Base-by-base conservation (phyloP, 2,888 invertebrate genomes). In the Linnaemya vulpina region DNA sequence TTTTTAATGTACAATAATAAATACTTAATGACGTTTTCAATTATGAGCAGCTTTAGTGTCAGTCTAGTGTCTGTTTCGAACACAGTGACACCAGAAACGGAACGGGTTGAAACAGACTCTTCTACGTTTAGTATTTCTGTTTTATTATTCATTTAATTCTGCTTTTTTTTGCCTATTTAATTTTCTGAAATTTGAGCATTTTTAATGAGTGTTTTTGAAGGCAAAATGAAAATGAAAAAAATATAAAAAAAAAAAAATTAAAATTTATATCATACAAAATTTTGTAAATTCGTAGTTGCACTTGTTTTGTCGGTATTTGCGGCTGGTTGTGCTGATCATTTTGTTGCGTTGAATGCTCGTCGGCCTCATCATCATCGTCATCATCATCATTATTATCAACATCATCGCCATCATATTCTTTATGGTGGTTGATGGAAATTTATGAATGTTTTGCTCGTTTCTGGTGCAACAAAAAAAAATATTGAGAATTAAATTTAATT, bases 21-120 rank as follows among this genome's bases (percentile, higher is more conserved):
- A 74, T 53, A 83, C 62, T 78, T 82, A 82, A 85, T 85, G 85
- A 85, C 82, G 85, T 85, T 82, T 85, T 82, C 82, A 82, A 79
- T 82, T 75, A 78, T 85, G 60, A 82, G 78, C 60, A 78, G 82
- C 75, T 75, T 78, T 82, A 85, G 85, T 82, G 85, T 79, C 82
- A 82, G 85, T 79, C 78, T 82, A 74, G 70, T 78, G 68, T 79
- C 85, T 82, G 82, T 71, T 65, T 55, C 65, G 82, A 65, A 73
- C 71, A 82, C 76, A 81, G 67, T 76, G 76, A 49, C n/a, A n/a
- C 63, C 62, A 74, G 51, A 58, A 80, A 70, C 77, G 65, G 49
- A 58, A 71, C 74, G 77, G 70, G 76, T 84, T 80, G 58, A 38
- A 40, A 43, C 53, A 22, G 3, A 38, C n/a, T 38, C 30, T 46